Base-by-base conservation (phyloP, 2,888 invertebrate genomes). In the Tubulanus polymorphus region DNA sequence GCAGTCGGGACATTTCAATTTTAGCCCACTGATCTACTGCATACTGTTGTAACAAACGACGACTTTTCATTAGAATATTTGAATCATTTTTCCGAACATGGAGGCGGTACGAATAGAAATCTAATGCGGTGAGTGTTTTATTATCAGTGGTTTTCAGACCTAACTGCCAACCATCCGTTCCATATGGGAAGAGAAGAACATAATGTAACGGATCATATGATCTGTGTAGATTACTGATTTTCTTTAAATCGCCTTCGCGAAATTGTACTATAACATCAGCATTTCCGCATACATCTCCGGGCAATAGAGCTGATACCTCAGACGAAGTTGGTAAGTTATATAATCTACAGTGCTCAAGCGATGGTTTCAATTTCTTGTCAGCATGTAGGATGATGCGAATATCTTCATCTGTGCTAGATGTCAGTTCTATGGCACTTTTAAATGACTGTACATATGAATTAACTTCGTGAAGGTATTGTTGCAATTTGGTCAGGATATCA, bases 41-140 rank as follows among this genome's bases (percentile, higher is more conserved):
- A 29, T 54, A 57, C 25, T 54, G 54, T 15, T 54, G 51, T 20
- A 54, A 30, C 12, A 57, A 48, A 37, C 53, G 37, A 6, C 51
- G 50, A 32, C 46, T 35, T 45, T 53, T 37, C 23, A 57, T 32
- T 5, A 54, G 26, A 15, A 32, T 10, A 29, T 57, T 54, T 46
- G 6, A 35, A 52, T 23, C 48, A 2, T 18, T 45, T 2, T 32
- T 18, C 26, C 60, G 25, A 18, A 53, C 35, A 57, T 56, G 51
- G 18, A 60, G 41, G 18, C 62, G 52, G 8, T 63, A 53, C 15
- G 58, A 37, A 46, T 68, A 55, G 32, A 48, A 57, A 25, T 63
- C 49, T 61, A 62, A 73, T 59, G 60, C 58, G 52, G 61, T 65
- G 45, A 62, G 59, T 29, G 57, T 69, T 54, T 59, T 69, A 53